These are phyloP conservation scores for Salvelinus namaycush DNA, from an alignment of 2,113 vertebrate species.

Conservation along the genomic window DNA sequence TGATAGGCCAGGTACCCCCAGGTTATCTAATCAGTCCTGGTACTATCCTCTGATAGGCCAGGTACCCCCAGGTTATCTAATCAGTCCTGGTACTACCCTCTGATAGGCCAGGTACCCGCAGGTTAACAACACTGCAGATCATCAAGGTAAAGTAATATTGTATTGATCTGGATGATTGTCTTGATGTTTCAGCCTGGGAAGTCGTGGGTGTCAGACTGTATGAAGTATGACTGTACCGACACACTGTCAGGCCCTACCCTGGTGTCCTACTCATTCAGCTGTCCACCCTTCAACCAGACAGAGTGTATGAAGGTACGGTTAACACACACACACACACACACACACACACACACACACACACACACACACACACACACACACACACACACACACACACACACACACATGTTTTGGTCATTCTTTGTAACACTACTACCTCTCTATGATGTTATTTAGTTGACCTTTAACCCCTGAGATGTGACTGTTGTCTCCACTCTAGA, in stretches of 20 bases:
- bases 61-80: no score
- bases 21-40: no score
- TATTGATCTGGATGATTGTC: constrained; percentile 8
- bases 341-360: not conserved
- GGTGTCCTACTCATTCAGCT: constrained; percentile 87
- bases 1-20: no score
- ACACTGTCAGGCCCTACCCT: constrained; percentile 85
- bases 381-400: constrained; percentile 7
- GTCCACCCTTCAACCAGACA: constrained; percentile 93
- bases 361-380: not conserved
- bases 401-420: not conserved
- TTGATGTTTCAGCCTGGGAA: constrained; percentile 72
- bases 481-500: constrained; percentile 67
- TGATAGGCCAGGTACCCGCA: no score
- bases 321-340: constrained; percentile 49
- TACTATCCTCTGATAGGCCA: no score
- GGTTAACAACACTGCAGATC: no score
- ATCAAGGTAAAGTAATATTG: not conserved
- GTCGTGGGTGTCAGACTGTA: constrained; percentile 87
- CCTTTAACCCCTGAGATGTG: not conserved
- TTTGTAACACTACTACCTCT: not conserved
- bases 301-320: constrained; percentile 91
- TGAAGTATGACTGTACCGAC: constrained; percentile 85
- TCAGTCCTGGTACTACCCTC: no score
- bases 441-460: not conserved